Percentiles rank a stretch among this genome's conserved stretches.
phyloP scores from a whole-genome alignment of 64 coral and sea anemone species.

The Actinia tenebrosa region DNA sequence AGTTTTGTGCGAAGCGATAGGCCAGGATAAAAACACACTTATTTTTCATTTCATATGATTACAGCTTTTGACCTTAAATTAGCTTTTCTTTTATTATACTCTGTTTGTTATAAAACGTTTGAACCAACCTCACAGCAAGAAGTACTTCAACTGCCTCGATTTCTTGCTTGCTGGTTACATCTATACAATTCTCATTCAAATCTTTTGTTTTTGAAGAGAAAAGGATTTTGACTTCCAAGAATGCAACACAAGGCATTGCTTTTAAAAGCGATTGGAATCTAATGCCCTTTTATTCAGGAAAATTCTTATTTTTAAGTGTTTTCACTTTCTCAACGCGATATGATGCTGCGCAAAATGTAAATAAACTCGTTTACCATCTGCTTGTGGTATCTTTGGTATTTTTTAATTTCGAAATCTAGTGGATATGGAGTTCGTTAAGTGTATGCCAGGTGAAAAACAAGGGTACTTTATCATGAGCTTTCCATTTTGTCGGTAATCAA shows the following conservation, averaged over 20 bases:
- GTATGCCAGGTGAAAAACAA: not conserved
- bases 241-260: conserved; percentile 5
- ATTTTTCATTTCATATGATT: conserved; percentile 12
- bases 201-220: conserved; percentile 15
- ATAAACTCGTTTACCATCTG: conserved; percentile 10
- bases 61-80: conserved; percentile 19
- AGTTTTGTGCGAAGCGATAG: conserved; percentile 7
- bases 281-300: conserved; percentile 5
- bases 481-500: not conserved
- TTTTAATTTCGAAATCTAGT: conserved; percentile 21
- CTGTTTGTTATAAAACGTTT: conserved; percentile 28
- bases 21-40: conserved; percentile 15
- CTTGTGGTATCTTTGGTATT: conserved; percentile 2
- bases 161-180: not conserved
- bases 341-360: conserved; percentile 8
- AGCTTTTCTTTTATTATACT: conserved; percentile 18
- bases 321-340: conserved; percentile 15
- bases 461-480: not conserved
- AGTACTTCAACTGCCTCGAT: not conserved
- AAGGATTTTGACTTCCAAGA: conserved; percentile 8
- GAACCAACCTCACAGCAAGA: conserved; percentile 13
- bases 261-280: conserved; percentile 15
- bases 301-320: not conserved
- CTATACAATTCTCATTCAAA: not conserved
- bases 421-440: conserved; percentile 15